Conservation (phyloP, 2,797 vertebrate species). For the Zenarchopterus dispar region DNA sequence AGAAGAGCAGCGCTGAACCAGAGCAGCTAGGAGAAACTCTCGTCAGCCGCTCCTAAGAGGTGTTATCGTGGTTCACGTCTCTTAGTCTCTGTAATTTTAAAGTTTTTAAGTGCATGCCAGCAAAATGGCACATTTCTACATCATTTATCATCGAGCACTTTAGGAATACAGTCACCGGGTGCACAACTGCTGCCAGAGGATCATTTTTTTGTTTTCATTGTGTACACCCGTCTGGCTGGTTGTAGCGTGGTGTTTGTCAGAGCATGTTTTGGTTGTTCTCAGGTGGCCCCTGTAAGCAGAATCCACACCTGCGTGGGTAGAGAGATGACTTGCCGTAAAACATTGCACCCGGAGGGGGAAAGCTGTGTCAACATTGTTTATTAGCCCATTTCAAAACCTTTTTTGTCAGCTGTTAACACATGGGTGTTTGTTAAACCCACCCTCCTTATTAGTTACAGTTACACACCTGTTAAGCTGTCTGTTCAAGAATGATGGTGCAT, state of each 20-base stretch:
- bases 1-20: conserved; percentile 29
- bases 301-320: conserved; percentile 31
- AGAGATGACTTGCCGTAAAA: conserved; percentile 38
- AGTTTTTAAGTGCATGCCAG: neutral
- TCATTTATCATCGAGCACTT: neutral
- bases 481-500: neutral
- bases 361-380: conserved; percentile 48
- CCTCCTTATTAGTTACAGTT: neutral
- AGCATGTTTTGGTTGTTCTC: conserved; percentile 41
- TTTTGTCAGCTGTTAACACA: conserved; percentile 53
- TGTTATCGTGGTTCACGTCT: neutral
- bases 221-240: neutral
- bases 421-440: neutral
- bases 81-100: neutral
- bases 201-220: neutral
- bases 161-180: too few relatives aligned
- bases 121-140: neutral
- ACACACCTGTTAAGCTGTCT: conserved; percentile 20
- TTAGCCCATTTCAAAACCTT: conserved; percentile 26
- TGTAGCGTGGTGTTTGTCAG: conserved; percentile 17
- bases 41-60: conserved; percentile 16
- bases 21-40: conserved; percentile 7
- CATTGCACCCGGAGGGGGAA: conserved; percentile 24
- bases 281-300: conserved; percentile 15
- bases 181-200: too few relatives aligned